Base-by-base conservation (phyloP, 2,113 vertebrate species). In the Glareola pratincola region DNA sequence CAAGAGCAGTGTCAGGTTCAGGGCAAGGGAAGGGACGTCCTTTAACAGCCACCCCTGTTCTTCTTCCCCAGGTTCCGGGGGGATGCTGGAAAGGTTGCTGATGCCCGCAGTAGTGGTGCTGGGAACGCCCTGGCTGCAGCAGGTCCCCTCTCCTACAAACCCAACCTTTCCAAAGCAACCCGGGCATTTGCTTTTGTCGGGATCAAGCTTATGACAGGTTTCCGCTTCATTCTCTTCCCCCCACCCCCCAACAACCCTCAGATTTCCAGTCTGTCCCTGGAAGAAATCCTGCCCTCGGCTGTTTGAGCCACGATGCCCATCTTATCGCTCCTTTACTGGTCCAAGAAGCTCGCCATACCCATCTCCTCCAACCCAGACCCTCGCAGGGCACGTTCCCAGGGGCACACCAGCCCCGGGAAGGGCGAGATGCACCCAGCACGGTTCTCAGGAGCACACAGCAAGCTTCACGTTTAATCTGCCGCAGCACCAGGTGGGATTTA, bases 21-120 rank as follows among this genome's bases (percentile, higher is more conserved):
- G 74, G 51, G 39, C 36, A 64, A 56, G 45, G 12, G 63, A 60
- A 92, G 27, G 27, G 41, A 10, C 54, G 14, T 74, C 13, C 51
- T 95, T 79, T 45, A 50, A 12, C 20, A 81, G 37, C 29, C 85
- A 23, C 2, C 26, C 85, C 57, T 91, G 43, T 76, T 88, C 51
- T 41, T 85, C 34, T 78, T 41, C 37, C 3, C 0, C 0, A 0
- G 30, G 13, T 47, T 90, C 85, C n/a, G 0, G 1, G 7, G 39
- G 36, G 29, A 16, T 76, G 39, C 54, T 83, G 54, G 23, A 77
- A 66, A 73, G 2, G 3, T 14, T 73, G 48, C 34, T 4, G 8
- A 8, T 68, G 53, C 30, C 79, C 2, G 2, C 8, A 68, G 41
- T 17, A 9, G 36, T 1, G 1, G 27, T 48, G 50, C 56, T 8